Percentiles rank a stretch among this genome's conserved stretches.
Conservation (phyloP, 1,140 invertebrate genomes). For the Vanessa tameamea region DNA sequence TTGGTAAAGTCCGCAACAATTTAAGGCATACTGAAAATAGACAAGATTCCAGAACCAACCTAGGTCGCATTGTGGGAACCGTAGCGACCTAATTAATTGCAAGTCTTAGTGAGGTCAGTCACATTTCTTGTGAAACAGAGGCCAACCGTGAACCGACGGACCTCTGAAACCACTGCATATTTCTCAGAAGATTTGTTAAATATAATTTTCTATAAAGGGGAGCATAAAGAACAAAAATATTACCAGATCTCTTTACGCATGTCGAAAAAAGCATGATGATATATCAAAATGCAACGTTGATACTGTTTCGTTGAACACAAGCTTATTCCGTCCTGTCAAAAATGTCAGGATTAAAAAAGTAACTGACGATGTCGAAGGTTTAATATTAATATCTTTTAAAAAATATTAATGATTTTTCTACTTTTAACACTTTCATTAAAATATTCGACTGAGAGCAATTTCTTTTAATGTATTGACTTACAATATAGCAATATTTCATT, state of each 20-base stretch:
- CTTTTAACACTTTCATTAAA: too few relatives aligned
- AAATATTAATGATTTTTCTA: too few relatives aligned
- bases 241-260: not conserved
- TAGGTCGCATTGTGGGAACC: conserved; percentile 26
- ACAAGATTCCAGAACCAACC: conserved; percentile 24
- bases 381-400: too few relatives aligned
- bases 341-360: too few relatives aligned
- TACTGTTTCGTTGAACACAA: too few relatives aligned
- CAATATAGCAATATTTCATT: too few relatives aligned
- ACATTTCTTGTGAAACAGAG: conserved; percentile 30
- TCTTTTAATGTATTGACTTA: too few relatives aligned
- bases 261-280: not conserved
- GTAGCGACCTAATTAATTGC: conserved; percentile 33
- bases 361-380: too few relatives aligned
- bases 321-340: not conserved
- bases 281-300: not conserved
- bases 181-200: not conserved
- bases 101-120: conserved; percentile 33
- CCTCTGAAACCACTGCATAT: conserved; percentile 21
- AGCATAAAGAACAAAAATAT: not conserved
- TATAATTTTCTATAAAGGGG: not conserved
- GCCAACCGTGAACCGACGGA: conserved; percentile 15
- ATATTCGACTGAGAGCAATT: too few relatives aligned
- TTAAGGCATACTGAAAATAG: conserved; percentile 22
- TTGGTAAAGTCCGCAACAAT: conserved; percentile 2